Evolutionary conservation across 2,797 vertebrate species (phyloP).

Genomic region (Sebastolobus altivelis): DNA sequence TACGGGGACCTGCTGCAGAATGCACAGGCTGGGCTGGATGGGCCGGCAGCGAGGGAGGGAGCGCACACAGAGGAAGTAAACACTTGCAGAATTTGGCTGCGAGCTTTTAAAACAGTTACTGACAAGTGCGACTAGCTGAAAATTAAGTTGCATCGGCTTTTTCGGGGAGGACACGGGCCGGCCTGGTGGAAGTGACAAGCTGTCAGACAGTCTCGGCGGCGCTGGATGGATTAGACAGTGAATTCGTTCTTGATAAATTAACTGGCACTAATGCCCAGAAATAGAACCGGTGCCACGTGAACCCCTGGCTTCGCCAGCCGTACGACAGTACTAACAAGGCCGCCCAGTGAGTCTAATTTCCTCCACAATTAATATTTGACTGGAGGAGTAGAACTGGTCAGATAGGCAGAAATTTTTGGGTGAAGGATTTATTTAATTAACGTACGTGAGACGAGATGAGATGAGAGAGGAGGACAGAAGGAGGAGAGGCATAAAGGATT

Average conservation of each 20-base stretch:
- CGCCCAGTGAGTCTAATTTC: conserved; percentile 70
- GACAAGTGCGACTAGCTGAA: conserved; percentile 45
- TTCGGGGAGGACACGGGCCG: conserved; percentile 44
- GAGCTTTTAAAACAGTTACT: conserved; percentile 64
- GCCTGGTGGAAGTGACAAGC: conserved; percentile 64
- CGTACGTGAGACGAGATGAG: conserved; percentile 69
- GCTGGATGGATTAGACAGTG: conserved; percentile 61
- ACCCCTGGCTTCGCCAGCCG: conserved; percentile 62
- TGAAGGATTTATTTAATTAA: conserved; percentile 75
- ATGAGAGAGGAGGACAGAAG: conserved; percentile 67
- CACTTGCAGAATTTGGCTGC: conserved; percentile 50
- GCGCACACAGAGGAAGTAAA: conserved; percentile 29
- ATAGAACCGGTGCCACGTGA: conserved; percentile 61
- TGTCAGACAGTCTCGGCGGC: conserved; percentile 65
- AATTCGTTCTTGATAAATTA: conserved; percentile 79
- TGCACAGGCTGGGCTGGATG: conserved; percentile 34
- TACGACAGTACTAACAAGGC: conserved; percentile 70
- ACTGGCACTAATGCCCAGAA: conserved; percentile 78
- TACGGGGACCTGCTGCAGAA: conserved; percentile 58
- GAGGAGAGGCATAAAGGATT: conserved; percentile 65
- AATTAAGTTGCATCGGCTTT: conserved; percentile 66
- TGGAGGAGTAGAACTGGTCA: conserved; percentile 48
- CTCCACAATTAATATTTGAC: conserved; percentile 81
- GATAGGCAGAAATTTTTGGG: conserved; percentile 64
- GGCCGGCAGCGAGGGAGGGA: conserved; percentile 11